Percentiles rank a stretch among this genome's conserved stretches.
phyloP scores from a whole-genome alignment of 2,797 vertebrate species.

The Melanogrammus aeglefinus region DNA sequence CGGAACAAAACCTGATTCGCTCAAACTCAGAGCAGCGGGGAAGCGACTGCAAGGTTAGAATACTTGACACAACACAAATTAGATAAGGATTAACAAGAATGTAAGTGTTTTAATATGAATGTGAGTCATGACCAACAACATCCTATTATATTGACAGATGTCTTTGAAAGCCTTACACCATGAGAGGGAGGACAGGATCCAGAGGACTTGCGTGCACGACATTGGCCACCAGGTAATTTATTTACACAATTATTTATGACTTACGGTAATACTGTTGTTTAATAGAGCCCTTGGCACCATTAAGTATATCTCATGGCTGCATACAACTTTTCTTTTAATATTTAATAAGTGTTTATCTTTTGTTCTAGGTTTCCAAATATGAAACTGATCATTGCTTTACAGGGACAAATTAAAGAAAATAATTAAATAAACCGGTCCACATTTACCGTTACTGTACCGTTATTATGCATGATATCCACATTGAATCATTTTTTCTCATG shows the following conservation, averaged over 20 bases:
- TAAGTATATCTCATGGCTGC: too few relatives aligned
- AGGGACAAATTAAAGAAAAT: too few relatives aligned
- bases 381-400: background rate
- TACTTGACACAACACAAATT: background rate
- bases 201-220: background rate
- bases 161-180: fast-evolving
- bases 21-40: constrained; percentile 59
- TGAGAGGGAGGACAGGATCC: fast-evolving
- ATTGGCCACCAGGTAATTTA: background rate
- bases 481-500: too few relatives aligned
- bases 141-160: constrained; percentile 23
- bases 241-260: background rate
- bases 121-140: background rate
- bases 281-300: too few relatives aligned
- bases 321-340: background rate
- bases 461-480: too few relatives aligned
- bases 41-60: constrained; percentile 62
- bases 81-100: background rate
- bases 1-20: constrained; percentile 34
- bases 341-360: background rate
- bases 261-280: background rate
- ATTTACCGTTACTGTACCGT: too few relatives aligned
- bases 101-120: background rate
- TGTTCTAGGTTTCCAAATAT: background rate
- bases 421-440: too few relatives aligned